A percentile compares a stretch with the other conserved stretches of the same genome.
These are phyloP conservation scores for Batillaria attramentaria DNA, from an alignment of 1,140 invertebrate species.

Conservation along the genomic window DNA sequence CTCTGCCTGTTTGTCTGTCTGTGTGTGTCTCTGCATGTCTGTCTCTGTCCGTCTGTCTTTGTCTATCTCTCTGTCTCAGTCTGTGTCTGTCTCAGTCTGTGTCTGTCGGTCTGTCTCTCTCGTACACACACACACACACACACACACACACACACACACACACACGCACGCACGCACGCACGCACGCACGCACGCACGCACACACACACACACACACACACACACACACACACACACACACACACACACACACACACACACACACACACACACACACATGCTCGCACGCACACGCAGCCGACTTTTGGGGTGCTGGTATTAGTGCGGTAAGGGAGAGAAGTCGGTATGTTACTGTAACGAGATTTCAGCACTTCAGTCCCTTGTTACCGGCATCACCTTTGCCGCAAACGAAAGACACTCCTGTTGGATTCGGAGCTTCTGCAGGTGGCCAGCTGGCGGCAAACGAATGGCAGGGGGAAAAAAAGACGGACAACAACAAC, in stretches of 20 bases:
- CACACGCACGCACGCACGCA: background rate
- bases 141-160: conserved; percentile 2
- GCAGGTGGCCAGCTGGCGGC: background rate
- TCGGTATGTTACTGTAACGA: background rate
- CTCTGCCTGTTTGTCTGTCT: background rate
- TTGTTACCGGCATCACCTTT: background rate
- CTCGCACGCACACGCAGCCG: background rate
- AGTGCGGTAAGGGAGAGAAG: background rate
- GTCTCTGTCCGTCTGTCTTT: background rate
- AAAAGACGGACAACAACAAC: no score
- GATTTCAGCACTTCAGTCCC: background rate
- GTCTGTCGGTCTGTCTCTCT: background rate
- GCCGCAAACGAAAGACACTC: background rate
- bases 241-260: conserved; percentile 2
- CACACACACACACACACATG: conserved; percentile 2
- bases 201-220: conserved; percentile 2
- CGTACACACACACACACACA: background rate
- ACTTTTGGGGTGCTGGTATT: background rate
- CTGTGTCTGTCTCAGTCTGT: background rate
- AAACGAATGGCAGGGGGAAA: background rate
- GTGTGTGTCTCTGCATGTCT: background rate
- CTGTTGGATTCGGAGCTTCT: background rate
- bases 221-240: conserved; percentile 2
- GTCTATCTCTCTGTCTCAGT: background rate
- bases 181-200: background rate